Evolutionary conservation across 1,140 invertebrate genomes (phyloP).

Genomic region (Platyura marginata): DNA sequence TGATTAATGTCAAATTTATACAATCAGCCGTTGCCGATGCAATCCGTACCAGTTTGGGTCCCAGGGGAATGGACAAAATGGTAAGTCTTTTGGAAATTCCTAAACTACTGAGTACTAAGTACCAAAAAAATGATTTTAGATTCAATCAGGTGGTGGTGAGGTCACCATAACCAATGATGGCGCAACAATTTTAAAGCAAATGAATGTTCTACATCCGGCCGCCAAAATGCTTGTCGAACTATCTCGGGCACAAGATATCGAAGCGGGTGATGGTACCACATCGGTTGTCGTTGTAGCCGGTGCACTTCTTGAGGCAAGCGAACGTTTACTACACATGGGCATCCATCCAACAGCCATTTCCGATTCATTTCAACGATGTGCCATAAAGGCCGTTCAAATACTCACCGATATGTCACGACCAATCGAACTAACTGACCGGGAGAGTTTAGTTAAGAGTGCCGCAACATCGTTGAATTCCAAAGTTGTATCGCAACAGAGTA

Average conservation of each 20-base stretch:
- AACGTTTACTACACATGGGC: slow-evolving; percentile 82
- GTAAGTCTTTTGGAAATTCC: slow-evolving; percentile 28
- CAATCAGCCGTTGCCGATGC: slow-evolving; percentile 93
- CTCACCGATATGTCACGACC: slow-evolving; percentile 71
- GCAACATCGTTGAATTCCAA: slow-evolving; percentile 97
- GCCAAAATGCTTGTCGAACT: slow-evolving; percentile 99
- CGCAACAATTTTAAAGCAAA: slow-evolving; percentile 97
- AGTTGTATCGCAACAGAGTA: slow-evolving; percentile 96
- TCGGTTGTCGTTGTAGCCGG: slow-evolving; percentile 94
- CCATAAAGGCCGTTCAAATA: slow-evolving; percentile 69
- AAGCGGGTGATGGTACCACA: slow-evolving; percentile 98
- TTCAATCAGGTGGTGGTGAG: slow-evolving; percentile 91
- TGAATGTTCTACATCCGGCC: slow-evolving; percentile 96
- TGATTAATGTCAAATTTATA: slow-evolving; percentile 3
- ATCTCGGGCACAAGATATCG: slow-evolving; percentile 95
- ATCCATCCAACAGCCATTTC: slow-evolving; percentile 97
- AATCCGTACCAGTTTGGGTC: slow-evolving; percentile 93
- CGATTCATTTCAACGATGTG: slow-evolving; percentile 87
- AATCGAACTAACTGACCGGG: slow-evolving; percentile 72
- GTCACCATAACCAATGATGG: slow-evolving; percentile 99
- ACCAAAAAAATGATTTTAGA: slow-evolving; percentile 47
- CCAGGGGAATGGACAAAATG: slow-evolving; percentile 99
- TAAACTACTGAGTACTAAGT: too few species aligned
- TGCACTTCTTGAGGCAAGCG: slow-evolving; percentile 82
- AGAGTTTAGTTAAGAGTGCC: slow-evolving; percentile 81